phyloP scores from a whole-genome alignment of 1,140 invertebrate species.

The Drosophila setifemur region DNA sequence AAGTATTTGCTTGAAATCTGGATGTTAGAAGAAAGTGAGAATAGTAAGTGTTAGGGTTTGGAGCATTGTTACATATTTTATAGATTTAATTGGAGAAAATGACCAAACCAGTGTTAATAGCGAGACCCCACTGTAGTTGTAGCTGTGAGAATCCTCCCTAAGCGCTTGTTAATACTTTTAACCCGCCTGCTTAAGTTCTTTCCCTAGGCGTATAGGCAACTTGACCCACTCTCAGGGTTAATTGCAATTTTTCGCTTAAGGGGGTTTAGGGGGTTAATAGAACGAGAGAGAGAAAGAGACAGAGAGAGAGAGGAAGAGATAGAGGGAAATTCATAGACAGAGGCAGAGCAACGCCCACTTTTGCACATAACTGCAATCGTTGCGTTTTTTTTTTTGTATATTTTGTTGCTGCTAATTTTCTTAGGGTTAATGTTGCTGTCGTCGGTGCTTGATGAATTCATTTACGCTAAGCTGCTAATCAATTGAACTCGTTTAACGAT shows the following conservation, averaged over 20 bases:
- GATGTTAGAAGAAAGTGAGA: no score
- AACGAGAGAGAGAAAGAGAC: not conserved
- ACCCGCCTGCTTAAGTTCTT: conserved; percentile 1
- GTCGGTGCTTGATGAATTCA: conserved; percentile 62
- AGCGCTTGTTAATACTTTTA: conserved; percentile 11
- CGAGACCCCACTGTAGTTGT: not conserved
- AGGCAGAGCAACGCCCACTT: conserved; percentile 14
- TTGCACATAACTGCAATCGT: conserved; percentile 21
- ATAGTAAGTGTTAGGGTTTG: no score
- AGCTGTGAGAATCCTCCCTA: not conserved
- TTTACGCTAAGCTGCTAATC: conserved; percentile 73
- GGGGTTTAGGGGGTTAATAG: not conserved
- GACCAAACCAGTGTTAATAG: no score
- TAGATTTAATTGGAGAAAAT: no score
- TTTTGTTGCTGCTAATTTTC: not conserved
- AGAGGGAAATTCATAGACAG: not conserved
- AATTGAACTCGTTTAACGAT: conserved; percentile 69
- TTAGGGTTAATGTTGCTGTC: conserved; percentile 26
- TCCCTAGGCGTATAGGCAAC: conserved; percentile 18
- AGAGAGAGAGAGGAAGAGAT: not conserved
- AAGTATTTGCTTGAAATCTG: no score
- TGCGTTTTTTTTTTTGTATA: not conserved
- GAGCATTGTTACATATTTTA: no score
- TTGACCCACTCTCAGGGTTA: conserved; percentile 40
- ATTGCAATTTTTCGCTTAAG: conserved; percentile 40